These are phyloP conservation scores for Schizothorax lantsangensis DNA, from an alignment of 2,797 vertebrate species.

Conservation along the genomic window DNA sequence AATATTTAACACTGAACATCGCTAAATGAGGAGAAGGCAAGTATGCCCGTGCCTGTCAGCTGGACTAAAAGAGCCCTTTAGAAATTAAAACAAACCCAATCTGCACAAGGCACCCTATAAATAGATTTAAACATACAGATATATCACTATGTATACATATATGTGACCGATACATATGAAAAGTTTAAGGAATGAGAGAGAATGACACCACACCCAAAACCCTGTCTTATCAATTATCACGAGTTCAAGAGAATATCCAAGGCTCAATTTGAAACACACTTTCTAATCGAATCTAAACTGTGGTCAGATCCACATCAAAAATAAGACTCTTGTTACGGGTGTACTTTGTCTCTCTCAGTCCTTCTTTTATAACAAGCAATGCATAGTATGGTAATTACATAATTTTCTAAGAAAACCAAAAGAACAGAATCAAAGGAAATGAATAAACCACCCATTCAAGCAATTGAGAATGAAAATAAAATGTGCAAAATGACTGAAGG, in stretches of 20 bases:
- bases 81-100: slow-evolving; percentile 53
- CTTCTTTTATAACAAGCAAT: slow-evolving; percentile 56
- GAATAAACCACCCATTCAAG: slow-evolving; percentile 58
- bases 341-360: slow-evolving; percentile 55
- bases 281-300: not conserved
- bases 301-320: not conserved
- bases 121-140: slow-evolving; percentile 73
- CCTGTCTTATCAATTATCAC: not conserved
- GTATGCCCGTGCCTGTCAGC: slow-evolving; percentile 60
- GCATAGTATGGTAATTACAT: slow-evolving; percentile 66
- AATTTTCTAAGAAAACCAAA: slow-evolving; percentile 56
- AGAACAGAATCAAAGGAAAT: slow-evolving; percentile 23
- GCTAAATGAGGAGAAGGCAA: slow-evolving; percentile 23
- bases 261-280: not conserved
- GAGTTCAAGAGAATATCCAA: not conserved
- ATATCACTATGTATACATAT: slow-evolving; percentile 50
- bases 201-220: not conserved
- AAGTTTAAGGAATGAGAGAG: slow-evolving; percentile 17
- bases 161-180: slow-evolving; percentile 30
- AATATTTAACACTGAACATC: not conserved
- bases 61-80: slow-evolving; percentile 33
- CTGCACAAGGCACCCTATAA: slow-evolving; percentile 77
- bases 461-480: slow-evolving; percentile 64
- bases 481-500: slow-evolving; percentile 54
- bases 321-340: not conserved